Evolutionary conservation across 2,113 vertebrate species (phyloP).

Genomic region (Catagonus wagneri): DNA sequence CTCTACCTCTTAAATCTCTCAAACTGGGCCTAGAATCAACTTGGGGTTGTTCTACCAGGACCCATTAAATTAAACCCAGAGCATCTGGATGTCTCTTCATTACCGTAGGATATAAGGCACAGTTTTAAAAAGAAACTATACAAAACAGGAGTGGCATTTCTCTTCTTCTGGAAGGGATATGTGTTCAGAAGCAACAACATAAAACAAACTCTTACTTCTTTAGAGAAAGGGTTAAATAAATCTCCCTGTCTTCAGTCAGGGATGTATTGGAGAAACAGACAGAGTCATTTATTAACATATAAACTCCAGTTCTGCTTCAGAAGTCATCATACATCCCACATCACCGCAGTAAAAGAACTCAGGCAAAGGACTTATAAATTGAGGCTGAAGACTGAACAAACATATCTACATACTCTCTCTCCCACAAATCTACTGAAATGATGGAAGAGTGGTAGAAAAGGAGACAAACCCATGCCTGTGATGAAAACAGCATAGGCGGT

Average conservation of each 20-base stretch:
- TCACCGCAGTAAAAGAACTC: neutral
- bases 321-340: neutral
- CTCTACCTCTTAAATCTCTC: neutral
- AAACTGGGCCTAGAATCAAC: neutral
- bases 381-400: neutral
- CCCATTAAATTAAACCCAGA: neutral
- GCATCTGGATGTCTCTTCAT: neutral
- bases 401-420: neutral
- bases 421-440: neutral
- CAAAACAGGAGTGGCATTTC: neutral
- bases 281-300: neutral
- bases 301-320: neutral
- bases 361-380: neutral
- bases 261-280: neutral
- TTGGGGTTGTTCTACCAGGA: neutral
- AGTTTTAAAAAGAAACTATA: neutral
- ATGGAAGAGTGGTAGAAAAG: neutral
- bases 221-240: neutral
- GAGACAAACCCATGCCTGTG: neutral
- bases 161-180: neutral
- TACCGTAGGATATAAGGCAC: neutral
- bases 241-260: neutral
- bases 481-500: neutral
- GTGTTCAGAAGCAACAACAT: neutral
- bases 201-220: neutral